Evolutionary conservation across 2,888 invertebrate species (phyloP).

Genomic region (Lathronympha strigana): DNA sequence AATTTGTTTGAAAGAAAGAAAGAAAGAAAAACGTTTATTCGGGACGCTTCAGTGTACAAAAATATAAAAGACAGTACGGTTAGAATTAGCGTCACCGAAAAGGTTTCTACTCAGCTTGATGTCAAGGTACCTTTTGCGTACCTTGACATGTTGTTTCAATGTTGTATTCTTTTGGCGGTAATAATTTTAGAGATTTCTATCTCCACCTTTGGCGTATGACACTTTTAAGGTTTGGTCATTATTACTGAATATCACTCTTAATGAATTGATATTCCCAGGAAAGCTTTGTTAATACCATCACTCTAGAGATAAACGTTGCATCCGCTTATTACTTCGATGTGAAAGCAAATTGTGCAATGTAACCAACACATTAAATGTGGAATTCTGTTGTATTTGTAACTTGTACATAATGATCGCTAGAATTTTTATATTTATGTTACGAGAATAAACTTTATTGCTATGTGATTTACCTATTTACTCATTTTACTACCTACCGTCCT

Average conservation of each 20-base stretch:
- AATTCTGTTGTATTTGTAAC: conserved; percentile 44
- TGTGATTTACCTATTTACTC: conserved; percentile 29
- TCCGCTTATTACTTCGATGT: not conserved
- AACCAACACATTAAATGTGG: conserved; percentile 48
- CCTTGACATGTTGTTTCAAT: too few species aligned
- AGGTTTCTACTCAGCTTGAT: too few species aligned
- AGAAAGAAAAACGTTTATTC: too few species aligned
- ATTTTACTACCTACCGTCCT: not conserved
- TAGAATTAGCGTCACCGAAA: too few species aligned
- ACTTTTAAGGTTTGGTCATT: not conserved
- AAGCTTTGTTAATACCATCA: conserved; percentile 6
- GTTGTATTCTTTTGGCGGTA: too few species aligned
- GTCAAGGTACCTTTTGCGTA: too few species aligned
- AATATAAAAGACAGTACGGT: too few species aligned
- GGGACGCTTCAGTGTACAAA: too few species aligned
- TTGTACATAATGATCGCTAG: conserved; percentile 35
- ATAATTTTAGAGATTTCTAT: not conserved
- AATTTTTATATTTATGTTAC: conserved; percentile 40
- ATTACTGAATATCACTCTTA: not conserved
- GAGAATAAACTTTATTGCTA: conserved; percentile 44
- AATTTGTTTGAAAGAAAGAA: too few species aligned
- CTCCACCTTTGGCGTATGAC: not conserved
- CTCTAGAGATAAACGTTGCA: conserved; percentile 3
- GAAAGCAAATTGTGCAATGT: conserved; percentile 41
- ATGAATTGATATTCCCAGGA: conserved; percentile 1